Evolutionary conservation across 2,113 vertebrate species (phyloP), one percentile per base, ranked within the genome.

Genomic region (Lophius piscatorius): DNA sequence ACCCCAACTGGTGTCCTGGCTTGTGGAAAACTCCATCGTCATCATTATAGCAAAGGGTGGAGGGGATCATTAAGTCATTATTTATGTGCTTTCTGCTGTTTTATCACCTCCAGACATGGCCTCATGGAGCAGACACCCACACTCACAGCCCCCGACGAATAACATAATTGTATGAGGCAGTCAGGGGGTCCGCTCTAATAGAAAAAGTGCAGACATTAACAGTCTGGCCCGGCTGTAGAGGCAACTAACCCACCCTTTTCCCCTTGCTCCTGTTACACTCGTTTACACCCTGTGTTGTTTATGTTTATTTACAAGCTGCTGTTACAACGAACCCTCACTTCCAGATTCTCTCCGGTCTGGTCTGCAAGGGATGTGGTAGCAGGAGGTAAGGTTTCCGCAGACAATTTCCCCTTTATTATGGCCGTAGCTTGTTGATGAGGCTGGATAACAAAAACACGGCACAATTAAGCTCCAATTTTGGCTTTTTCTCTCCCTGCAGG

Each of bases 61-160:
- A 80, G 81, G 77, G 66, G 78, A 83, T 90, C 87, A 87, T 89
- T 88, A 90, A 86, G 89, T 72, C 68, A 70, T 87, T 90, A 91
- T 91, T 90, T 88, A 90, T 91, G 81, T 82, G 80, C 70, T 78
- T 62, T 74, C 79, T 83, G 77, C 78, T 76, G 83, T 86, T 89
- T 90, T 88, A 90, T 87, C 70, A 78, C 82, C 75, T 78, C 82
- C 81, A 87, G 81, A 88, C 76, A 20, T 31, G 48, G 62, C 51
- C 83, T 74, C 74, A 65, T 66, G 64, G 58, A 14, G 36, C 76
- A 85, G 80, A 82, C 86, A 74, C 76, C 56, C 80, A 83, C 78
- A 56, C 54, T 48, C 46, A 11, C 56, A 50, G 72, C 64, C 68
- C 70, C 78, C 67, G 46, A 81, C 80, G 74, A 87, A 84, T 85